A percentile compares a stretch with the other conserved stretches of the same genome.
Conservation (phyloP, 2,888 invertebrate species). For the Chydorus sphaericus region DNA sequence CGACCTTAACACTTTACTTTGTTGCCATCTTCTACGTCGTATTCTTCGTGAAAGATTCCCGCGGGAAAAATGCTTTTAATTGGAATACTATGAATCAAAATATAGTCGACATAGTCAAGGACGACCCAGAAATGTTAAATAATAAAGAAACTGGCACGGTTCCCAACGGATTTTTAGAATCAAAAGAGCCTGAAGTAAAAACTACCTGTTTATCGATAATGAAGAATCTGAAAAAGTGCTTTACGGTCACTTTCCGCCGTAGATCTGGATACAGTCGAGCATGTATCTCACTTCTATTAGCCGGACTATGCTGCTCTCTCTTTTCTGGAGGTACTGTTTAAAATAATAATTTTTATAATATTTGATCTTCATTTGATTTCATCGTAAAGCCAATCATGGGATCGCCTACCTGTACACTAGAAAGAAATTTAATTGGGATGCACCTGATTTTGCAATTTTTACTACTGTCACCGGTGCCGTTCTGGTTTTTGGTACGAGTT, state of each 20-base stretch:
- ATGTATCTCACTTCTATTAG: neutral
- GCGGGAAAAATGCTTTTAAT: neutral
- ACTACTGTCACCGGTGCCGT: neutral
- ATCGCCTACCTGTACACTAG: constrained; percentile 8
- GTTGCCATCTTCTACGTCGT: neutral
- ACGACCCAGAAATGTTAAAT: too few relatives aligned
- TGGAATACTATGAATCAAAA: too few relatives aligned
- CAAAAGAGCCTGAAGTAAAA: too few relatives aligned
- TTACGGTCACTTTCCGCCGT: neutral
- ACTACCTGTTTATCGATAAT: too few relatives aligned
- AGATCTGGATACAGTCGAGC: neutral
- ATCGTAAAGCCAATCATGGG: neutral
- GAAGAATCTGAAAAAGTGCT: neutral
- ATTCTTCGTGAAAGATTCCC: neutral
- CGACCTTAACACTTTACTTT: neutral
- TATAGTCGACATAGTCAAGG: too few relatives aligned
- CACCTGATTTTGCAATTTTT: constrained; percentile 5
- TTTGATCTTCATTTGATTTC: neutral
- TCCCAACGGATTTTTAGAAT: too few relatives aligned
- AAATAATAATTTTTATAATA: too few relatives aligned
- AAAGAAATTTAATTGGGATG: constrained; percentile 12
- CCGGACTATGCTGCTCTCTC: neutral
- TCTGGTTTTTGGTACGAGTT: constrained; percentile 2
- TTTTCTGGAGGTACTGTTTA: neutral
- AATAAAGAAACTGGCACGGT: too few relatives aligned